Evolutionary conservation across 2,113 vertebrate species (phyloP).

Genomic region (Sinosuthora webbiana): DNA sequence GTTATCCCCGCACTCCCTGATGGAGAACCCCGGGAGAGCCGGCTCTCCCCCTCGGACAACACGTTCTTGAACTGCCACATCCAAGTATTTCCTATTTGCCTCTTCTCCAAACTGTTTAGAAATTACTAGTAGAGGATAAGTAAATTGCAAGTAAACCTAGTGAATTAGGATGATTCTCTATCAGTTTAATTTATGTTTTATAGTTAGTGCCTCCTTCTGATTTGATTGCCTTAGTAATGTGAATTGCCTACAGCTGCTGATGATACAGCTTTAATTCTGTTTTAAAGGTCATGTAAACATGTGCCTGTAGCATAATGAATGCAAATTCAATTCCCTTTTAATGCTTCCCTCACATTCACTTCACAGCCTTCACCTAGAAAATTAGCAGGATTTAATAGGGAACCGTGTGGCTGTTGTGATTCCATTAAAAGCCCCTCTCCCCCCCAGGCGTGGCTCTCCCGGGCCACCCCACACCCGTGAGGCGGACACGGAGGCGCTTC

Average conservation of each 20-base stretch:
- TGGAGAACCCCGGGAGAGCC: background rate
- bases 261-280: slow-evolving; percentile 83
- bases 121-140: slow-evolving; percentile 70
- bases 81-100: background rate
- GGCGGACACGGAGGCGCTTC: background rate
- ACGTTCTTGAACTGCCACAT: background rate
- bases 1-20: background rate
- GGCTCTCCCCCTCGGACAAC: background rate
- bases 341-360: slow-evolving; percentile 73
- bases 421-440: slow-evolving; percentile 40
- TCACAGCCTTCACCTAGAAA: slow-evolving; percentile 72
- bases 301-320: slow-evolving; percentile 79
- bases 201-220: slow-evolving; percentile 83
- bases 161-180: slow-evolving; percentile 76
- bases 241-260: slow-evolving; percentile 82
- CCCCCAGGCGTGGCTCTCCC: slow-evolving; percentile 38
- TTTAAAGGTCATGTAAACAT: slow-evolving; percentile 86
- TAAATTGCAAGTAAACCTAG: slow-evolving; percentile 75
- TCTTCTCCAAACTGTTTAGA: slow-evolving; percentile 37
- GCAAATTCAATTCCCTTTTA: slow-evolving; percentile 80
- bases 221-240: slow-evolving; percentile 82
- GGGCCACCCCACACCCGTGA: background rate
- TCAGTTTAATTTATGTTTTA: slow-evolving; percentile 82
- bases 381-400: slow-evolving; percentile 68
- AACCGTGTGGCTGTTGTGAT: slow-evolving; percentile 37